phyloP scores from a whole-genome alignment of 2,888 invertebrate genomes.

The Mamestra brassicae region DNA sequence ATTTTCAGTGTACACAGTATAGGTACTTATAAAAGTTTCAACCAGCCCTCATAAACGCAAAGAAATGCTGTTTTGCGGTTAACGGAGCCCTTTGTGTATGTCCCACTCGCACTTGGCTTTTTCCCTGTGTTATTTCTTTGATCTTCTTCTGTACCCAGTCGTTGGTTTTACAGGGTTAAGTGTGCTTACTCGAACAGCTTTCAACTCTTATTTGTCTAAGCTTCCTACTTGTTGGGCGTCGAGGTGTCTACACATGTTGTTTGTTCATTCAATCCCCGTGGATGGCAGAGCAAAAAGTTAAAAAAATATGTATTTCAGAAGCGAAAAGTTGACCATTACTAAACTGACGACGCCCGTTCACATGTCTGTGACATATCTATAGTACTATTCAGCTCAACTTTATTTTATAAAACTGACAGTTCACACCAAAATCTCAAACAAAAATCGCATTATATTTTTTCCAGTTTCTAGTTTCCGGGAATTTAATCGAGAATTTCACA shows the following conservation, averaged over 20 bases:
- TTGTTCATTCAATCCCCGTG: background rate
- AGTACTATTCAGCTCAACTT: background rate
- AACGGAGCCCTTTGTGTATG: too few species aligned
- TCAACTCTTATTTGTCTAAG: background rate
- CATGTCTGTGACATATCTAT: background rate
- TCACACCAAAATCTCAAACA: background rate
- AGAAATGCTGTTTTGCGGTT: too few species aligned
- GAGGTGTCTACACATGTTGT: background rate
- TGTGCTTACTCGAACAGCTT: background rate
- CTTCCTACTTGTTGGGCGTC: background rate
- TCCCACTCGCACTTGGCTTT: too few species aligned
- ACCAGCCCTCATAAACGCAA: too few species aligned
- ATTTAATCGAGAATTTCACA: background rate
- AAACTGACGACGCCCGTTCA: background rate
- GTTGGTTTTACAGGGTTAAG: background rate
- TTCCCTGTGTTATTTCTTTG: background rate
- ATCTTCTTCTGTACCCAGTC: conserved; percentile 1
- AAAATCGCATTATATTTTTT: background rate
- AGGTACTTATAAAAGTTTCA: too few species aligned
- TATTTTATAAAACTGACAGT: background rate
- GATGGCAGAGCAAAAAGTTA: background rate
- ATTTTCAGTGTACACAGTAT: too few species aligned
- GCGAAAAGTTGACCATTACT: too few species aligned
- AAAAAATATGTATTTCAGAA: background rate
- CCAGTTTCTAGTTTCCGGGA: background rate